A percentile compares a stretch with the other conserved stretches of the same genome.
phyloP scores from a whole-genome alignment of 2,888 invertebrate species.

The Acrobasis repandana region DNA sequence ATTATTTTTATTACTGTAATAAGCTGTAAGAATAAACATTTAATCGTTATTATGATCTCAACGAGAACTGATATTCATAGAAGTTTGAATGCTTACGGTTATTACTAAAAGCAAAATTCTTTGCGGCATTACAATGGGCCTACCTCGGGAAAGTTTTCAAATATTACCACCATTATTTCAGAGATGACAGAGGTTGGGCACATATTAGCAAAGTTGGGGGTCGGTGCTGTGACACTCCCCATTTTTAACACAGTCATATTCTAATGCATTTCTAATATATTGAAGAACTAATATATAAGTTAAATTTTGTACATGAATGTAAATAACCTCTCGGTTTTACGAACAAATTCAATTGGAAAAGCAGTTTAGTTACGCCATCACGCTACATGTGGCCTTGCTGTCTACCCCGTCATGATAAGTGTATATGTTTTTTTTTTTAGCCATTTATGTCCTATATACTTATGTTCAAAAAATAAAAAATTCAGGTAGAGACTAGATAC shows the following conservation, averaged over 20 bases:
- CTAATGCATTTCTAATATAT: constrained; percentile 18
- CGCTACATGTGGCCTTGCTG: too few species aligned
- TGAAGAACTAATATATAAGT: background rate
- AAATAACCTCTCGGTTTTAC: too few species aligned
- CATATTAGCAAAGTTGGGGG: constrained; percentile 79
- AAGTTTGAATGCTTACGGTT: constrained; percentile 57
- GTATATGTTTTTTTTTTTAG: too few species aligned
- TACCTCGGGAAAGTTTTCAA: constrained; percentile 75
- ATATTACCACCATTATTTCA: constrained; percentile 82
- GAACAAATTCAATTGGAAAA: too few species aligned
- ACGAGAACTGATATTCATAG: constrained; percentile 44
- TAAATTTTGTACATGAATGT: background rate
- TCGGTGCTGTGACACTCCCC: constrained; percentile 63
- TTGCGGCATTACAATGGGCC: constrained; percentile 67
- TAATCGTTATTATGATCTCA: constrained; percentile 36
- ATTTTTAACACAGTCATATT: constrained; percentile 51
- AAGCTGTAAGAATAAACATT: background rate
- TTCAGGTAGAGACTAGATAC: too few species aligned
- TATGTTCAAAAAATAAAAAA: too few species aligned
- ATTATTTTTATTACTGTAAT: too few species aligned
- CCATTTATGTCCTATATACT: too few species aligned
- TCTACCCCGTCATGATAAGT: too few species aligned
- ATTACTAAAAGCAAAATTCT: constrained; percentile 71
- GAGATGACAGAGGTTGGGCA: constrained; percentile 81
- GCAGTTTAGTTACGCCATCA: too few species aligned